Conservation (phyloP, 30 jellyfish, hydroid and myxozoan species). For the Pelagia noctiluca region DNA sequence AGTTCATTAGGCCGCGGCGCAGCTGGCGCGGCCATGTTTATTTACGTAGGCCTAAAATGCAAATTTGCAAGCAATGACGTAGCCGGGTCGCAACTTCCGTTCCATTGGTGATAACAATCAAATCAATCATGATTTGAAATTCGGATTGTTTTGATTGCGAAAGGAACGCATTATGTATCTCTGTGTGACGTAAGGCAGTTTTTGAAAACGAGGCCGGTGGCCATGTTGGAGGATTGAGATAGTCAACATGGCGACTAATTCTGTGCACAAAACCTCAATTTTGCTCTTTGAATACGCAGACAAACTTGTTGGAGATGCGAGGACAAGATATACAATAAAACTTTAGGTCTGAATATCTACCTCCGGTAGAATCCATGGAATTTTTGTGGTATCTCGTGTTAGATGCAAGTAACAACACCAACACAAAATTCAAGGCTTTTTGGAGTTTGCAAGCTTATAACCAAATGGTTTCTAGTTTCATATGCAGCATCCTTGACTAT, state of each 20-base stretch:
- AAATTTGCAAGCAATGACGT: no score
- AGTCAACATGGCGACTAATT: slow-evolving; percentile 37
- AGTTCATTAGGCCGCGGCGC: no score
- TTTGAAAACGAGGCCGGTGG: slow-evolving; percentile 3
- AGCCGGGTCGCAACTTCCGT: no score
- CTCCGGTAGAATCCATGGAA: slow-evolving; percentile 56
- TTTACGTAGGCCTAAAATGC: no score
- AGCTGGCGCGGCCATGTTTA: no score
- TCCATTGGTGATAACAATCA: no score
- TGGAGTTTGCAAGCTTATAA: neutral
- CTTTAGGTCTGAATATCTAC: slow-evolving; percentile 54
- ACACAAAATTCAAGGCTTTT: neutral
- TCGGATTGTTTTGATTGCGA: no score
- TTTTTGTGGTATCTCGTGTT: slow-evolving; percentile 47
- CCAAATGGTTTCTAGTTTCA: no score
- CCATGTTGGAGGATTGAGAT: slow-evolving; percentile 36
- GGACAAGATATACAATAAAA: slow-evolving; percentile 20
- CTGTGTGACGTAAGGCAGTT: neutral
- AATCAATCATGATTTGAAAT: no score
- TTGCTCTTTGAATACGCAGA: slow-evolving; percentile 16
- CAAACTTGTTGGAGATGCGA: slow-evolving; percentile 29
- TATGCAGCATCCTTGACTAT: neutral
- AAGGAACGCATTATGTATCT: neutral
- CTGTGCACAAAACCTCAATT: slow-evolving; percentile 25
- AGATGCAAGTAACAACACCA: neutral